Evolutionary conservation across 2,113 vertebrate genomes (phyloP), one percentile per base, ranked within the genome.

Genomic region (Columba livia): DNA sequence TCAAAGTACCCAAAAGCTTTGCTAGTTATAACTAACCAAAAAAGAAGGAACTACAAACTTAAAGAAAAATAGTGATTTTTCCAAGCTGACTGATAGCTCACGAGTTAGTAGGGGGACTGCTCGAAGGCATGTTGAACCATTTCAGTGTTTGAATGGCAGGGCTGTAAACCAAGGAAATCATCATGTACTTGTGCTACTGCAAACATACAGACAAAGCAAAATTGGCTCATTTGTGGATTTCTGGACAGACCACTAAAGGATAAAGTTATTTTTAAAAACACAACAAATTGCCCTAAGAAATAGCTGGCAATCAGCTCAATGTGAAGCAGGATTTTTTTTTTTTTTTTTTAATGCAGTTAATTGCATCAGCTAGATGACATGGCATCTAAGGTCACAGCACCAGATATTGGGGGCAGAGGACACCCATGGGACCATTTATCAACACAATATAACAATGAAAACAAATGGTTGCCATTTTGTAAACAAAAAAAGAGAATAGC

Each of bases 111-210:
- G 42, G 26, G 56, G 1, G 9, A 48, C 20, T 57, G 54, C 61
- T 85, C 36, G 58, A 11, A 50, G 86, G 75, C 51, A 72, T 1
- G 6, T 32, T 74, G 85, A 89, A 51, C 32, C 44, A 32, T 31
- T 56, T 28, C 58, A 54, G 50, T 15, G 29, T 95, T 53, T 83
- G 92, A 96, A 24, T 80, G 77, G 84, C 89, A 88, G 75, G 66
- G 36, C 54, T 93, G 69, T 50, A 95, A 94, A 95, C 73, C 54
- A 86, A 77, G 32, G 31, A 94, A 89, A 79, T 77, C 17, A 84
- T 57, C 1, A 1, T 8, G 34, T 16, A 24, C 31, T 34, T 0
- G 0, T 50, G 15, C 15, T 72, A 34, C 67, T 62, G 69, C 89
- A 89, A 92, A 90, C 65, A 82, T 31, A 57, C 4, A 6, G 69